phyloP scores from a whole-genome alignment of 1,140 invertebrate genomes.

The Brachionus plicatilis region DNA sequence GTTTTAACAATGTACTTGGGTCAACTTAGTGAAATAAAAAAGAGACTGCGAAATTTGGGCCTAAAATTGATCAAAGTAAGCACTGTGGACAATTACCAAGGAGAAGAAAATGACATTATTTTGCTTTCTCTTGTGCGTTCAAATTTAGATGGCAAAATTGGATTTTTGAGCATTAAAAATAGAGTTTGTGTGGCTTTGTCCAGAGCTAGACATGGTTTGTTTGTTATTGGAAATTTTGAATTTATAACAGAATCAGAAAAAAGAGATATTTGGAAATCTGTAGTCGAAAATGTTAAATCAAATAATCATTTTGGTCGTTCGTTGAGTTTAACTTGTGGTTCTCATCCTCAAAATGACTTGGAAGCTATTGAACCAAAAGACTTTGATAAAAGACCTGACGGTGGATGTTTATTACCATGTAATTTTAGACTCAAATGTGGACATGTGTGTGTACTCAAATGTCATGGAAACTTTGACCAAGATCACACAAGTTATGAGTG shows the following conservation, averaged over 20 bases:
- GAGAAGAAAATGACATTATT: conserved; percentile 77
- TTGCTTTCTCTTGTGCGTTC: conserved; percentile 74
- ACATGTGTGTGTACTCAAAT: conserved; percentile 48
- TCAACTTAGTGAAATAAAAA: conserved; percentile 44
- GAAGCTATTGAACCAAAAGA: conserved; percentile 46
- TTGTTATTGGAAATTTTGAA: conserved; percentile 65
- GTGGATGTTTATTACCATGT: conserved; percentile 52
- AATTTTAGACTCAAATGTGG: conserved; percentile 49
- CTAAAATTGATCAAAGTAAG: not conserved
- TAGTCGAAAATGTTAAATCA: conserved; percentile 8
- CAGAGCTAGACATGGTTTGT: conserved; percentile 68
- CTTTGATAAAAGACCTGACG: conserved; percentile 54
- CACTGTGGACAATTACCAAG: conserved; percentile 62
- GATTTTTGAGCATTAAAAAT: conserved; percentile 70
- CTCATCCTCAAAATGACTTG: conserved; percentile 42
- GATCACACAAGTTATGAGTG: conserved; percentile 42
- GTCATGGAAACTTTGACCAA: conserved; percentile 44
- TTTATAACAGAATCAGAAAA: conserved; percentile 53
- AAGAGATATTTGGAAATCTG: conserved; percentile 51
- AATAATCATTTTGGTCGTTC: not conserved
- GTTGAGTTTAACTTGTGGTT: not conserved
- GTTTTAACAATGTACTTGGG: conserved; percentile 54
- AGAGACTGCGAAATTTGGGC: not conserved
- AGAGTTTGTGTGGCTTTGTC: conserved; percentile 77
- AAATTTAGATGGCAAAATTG: conserved; percentile 64